A percentile compares a stretch with the other conserved stretches of the same genome.
These are phyloP conservation scores for Channallabes apus DNA, from an alignment of 2,797 vertebrate genomes.

Conservation along the genomic window DNA sequence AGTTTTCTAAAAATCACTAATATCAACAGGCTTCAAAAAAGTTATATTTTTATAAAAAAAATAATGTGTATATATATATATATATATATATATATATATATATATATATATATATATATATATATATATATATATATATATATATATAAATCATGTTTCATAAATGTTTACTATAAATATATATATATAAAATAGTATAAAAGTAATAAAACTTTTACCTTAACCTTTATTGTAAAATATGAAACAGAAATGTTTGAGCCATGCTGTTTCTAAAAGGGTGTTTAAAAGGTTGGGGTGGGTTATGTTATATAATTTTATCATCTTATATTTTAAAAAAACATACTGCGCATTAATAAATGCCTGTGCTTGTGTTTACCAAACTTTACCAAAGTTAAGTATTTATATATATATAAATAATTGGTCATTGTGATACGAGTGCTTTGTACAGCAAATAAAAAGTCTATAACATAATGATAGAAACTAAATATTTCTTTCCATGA, in stretches of 20 bases:
- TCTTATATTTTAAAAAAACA: not conserved
- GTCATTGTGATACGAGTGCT: not conserved
- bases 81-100: no score
- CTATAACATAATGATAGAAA: not conserved
- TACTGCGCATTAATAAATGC: no score
- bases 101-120: no score
- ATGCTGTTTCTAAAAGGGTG: not conserved
- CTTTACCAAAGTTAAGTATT: not conserved
- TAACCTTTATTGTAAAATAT: not conserved
- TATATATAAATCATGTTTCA: no score
- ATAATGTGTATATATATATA: no score
- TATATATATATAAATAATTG: not conserved
- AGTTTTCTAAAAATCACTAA: not conserved
- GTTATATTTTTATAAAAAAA: no score
- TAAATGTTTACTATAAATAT: no score
- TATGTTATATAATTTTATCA: not conserved
- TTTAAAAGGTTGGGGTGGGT: not conserved
- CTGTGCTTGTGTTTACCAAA: not conserved
- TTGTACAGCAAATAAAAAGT: not conserved
- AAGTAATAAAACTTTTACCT: not conserved
- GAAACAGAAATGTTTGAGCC: not conserved
- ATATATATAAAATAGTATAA: no score
- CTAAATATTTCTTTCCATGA: no score
- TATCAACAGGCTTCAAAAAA: no score
- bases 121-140: no score